Evolutionary conservation across 2,888 invertebrate genomes (phyloP), one percentile per base, ranked within the genome.

Genomic region (Dioctria rufipes): DNA sequence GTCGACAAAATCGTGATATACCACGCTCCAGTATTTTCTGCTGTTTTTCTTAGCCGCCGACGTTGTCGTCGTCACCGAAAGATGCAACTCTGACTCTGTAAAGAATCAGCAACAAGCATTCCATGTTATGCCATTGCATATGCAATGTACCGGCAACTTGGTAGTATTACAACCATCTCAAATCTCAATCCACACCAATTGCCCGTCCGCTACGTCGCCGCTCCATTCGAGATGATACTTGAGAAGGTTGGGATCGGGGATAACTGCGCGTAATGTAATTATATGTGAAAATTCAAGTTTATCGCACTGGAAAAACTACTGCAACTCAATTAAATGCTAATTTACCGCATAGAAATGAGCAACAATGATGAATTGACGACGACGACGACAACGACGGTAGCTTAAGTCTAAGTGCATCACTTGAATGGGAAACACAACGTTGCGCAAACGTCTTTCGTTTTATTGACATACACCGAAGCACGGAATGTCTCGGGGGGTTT

Each of bases 1-100:
- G 79, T 61, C 79, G 75, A 67, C 80, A 60, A 71, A 51, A 77
- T 82, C 82, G 82, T 82, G 82, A 82, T 77, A 82, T 82, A 82
- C 80, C 82, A 82, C 66, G 80, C 43, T 67, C 78, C 39, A 65
- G 49, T 46, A 79, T 67, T 60, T 58, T 43, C 25, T 25, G 25
- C 25, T 25, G 25, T 42, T 25, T 43, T 43, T 75, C 13, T 6
- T 75, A 25, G 25, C 25, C 25, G 25, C 25, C 25, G 25, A 25
- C 25, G 25, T 25, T 2, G 25, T 25, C 25, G 25, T 25, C 25
- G 25, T 25, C 25, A 25, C 25, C 25, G 25, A 25, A 25, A 25
- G 25, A 25, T 25, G 25, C 25, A 25, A 25, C 25, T 25, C 25
- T 25, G 25, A 25, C 25, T 25, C 25, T 25, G 1, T 25, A 25